A percentile compares a stretch with the other conserved stretches of the same genome.
These are phyloP conservation scores for Danionella dracula DNA, from an alignment of 2,797 vertebrate genomes.

Conservation along the genomic window DNA sequence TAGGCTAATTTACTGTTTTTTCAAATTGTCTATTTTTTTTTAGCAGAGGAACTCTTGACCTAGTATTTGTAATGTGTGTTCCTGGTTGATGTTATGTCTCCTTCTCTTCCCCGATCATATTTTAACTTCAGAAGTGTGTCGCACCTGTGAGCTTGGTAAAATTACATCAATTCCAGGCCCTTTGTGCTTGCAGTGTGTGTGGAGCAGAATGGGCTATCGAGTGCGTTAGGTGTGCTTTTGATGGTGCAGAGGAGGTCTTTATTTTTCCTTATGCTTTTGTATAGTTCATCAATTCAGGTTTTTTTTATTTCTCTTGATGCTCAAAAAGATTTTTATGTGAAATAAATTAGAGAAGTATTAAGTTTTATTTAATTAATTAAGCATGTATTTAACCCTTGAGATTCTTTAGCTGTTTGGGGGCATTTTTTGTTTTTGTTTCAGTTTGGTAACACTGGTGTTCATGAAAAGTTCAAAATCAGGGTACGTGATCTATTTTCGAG, in stretches of 20 bases:
- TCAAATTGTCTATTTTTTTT: not conserved
- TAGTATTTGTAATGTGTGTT: not conserved
- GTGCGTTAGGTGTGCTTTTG: conserved; percentile 24
- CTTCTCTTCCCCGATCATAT: conserved; percentile 3
- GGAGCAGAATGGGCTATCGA: conserved; percentile 4
- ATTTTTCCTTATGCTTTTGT: too few species aligned
- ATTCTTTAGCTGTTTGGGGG: too few species aligned
- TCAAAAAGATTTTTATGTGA: too few species aligned
- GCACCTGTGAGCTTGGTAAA: conserved; percentile 9
- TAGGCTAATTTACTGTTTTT: conserved; percentile 2
- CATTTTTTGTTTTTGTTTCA: too few species aligned
- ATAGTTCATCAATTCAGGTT: too few species aligned
- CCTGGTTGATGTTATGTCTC: not conserved
- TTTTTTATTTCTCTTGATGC: too few species aligned
- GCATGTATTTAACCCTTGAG: too few species aligned
- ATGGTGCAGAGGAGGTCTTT: not conserved
- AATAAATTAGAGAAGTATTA: too few species aligned
- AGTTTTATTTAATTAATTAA: too few species aligned
- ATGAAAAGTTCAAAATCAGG: too few species aligned
- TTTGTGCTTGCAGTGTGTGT: conserved; percentile 3
- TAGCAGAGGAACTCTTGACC: not conserved
- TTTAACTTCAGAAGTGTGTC: conserved; percentile 4
- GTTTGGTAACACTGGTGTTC: too few species aligned
- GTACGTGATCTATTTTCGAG: too few species aligned
- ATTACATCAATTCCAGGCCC: conserved; percentile 19